phyloP scores from a whole-genome alignment of 1,140 invertebrate genomes.

The Apocrypta bakeri region DNA sequence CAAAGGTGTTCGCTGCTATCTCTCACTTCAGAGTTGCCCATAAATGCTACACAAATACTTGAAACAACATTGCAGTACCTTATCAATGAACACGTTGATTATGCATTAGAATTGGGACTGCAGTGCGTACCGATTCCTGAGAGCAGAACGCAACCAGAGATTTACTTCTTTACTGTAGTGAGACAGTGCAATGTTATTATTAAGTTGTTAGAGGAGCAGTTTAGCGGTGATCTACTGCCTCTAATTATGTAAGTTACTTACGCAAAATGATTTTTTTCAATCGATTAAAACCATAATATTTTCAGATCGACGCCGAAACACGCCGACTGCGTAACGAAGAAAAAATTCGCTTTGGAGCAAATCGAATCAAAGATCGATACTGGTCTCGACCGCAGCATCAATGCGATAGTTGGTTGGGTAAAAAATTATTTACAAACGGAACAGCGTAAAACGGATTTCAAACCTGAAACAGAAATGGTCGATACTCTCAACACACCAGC shows the following conservation, averaged over 20 bases:
- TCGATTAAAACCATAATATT: constrained; percentile 46
- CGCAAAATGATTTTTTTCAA: constrained; percentile 33
- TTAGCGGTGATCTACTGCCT: constrained; percentile 91
- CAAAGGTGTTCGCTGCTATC: constrained; percentile 91
- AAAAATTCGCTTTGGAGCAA: constrained; percentile 89
- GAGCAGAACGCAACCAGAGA: constrained; percentile 85
- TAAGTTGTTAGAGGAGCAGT: constrained; percentile 96
- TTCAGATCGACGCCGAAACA: constrained; percentile 90
- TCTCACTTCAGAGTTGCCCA: constrained; percentile 83
- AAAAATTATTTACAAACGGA: constrained; percentile 92
- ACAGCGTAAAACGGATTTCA: constrained; percentile 97
- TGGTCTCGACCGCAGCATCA: constrained; percentile 91
- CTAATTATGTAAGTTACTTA: constrained; percentile 84
- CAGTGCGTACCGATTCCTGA: constrained; percentile 94
- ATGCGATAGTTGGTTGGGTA: constrained; percentile 93
- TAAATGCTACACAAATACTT: constrained; percentile 89
- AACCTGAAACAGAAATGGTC: constrained; percentile 88
- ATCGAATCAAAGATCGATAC: constrained; percentile 94
- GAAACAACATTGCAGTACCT: constrained; percentile 92
- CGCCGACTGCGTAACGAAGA: constrained; percentile 90
- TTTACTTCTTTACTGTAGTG: constrained; percentile 96
- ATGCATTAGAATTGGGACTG: constrained; percentile 94
- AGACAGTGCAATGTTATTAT: constrained; percentile 96
- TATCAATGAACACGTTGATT: constrained; percentile 95
- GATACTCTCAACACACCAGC: constrained; percentile 87